phyloP scores from a whole-genome alignment of 2,113 vertebrate species.

The Ivindomyrus marchei region DNA sequence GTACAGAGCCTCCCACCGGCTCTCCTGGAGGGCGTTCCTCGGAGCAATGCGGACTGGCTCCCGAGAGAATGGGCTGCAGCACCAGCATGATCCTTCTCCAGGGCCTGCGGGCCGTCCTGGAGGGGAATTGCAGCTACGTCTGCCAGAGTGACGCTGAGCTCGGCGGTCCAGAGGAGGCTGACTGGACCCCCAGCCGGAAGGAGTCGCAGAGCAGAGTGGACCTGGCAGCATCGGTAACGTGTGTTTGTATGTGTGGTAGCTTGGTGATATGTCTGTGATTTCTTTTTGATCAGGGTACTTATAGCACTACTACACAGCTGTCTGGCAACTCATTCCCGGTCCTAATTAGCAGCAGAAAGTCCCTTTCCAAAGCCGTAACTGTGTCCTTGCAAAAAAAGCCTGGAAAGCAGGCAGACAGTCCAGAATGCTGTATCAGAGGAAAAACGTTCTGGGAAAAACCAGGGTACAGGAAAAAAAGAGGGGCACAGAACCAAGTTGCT shows the following conservation, averaged over 20 bases:
- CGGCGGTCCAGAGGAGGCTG: conserved; percentile 70
- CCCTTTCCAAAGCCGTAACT: neutral
- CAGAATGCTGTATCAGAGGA: neutral
- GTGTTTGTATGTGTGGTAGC: neutral
- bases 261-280: neutral
- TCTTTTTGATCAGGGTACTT: neutral
- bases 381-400: neutral
- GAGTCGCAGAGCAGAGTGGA: conserved; percentile 70
- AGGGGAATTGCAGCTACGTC: conserved; percentile 90
- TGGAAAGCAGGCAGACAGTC: neutral
- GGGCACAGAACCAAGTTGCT: neutral
- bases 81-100: conserved; percentile 84
- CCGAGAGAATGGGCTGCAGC: conserved; percentile 84
- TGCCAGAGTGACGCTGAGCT: conserved; percentile 79
- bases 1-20: conserved; percentile 40
- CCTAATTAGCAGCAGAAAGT: neutral
- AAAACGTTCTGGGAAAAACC: neutral
- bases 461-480: neutral
- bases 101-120: conserved; percentile 81
- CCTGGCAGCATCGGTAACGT: conserved; percentile 42
- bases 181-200: conserved; percentile 70
- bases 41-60: conserved; percentile 41
- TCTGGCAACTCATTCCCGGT: neutral
- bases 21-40: conserved; percentile 36
- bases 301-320: neutral